These are phyloP conservation scores for Pomatostomus ruficeps DNA, from an alignment of 2,113 vertebrate genomes.

Conservation along the genomic window DNA sequence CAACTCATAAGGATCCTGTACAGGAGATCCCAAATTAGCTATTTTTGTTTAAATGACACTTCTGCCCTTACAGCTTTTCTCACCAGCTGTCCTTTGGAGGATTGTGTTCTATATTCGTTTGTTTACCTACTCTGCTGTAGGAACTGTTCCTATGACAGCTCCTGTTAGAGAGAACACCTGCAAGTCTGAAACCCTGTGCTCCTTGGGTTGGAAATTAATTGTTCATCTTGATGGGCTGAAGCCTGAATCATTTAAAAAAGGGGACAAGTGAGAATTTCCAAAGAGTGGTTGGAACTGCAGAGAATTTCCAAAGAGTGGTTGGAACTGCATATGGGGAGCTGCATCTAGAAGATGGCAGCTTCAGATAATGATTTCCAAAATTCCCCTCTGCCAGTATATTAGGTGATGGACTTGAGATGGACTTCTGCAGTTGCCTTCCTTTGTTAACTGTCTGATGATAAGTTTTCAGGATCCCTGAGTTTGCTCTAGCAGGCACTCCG, in stretches of 20 bases:
- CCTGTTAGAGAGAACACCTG: slow-evolving; percentile 31
- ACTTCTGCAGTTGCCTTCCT: background rate
- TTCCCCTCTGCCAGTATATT: background rate
- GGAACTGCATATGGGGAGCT: background rate
- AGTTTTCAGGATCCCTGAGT: background rate
- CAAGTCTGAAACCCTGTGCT: background rate
- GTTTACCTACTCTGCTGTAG: slow-evolving; percentile 74
- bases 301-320: background rate
- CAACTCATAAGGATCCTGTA: background rate
- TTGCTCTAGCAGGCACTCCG: background rate
- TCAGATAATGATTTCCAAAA: background rate
- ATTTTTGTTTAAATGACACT: slow-evolving; percentile 65
- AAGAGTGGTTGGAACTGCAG: background rate
- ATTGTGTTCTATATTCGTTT: slow-evolving; percentile 67
- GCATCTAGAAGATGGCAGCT: background rate
- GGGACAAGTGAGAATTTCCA: background rate
- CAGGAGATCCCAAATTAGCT: slow-evolving; percentile 42
- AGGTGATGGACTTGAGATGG: background rate
- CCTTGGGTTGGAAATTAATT: background rate
- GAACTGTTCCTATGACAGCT: slow-evolving; percentile 70
- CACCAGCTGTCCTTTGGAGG: slow-evolving; percentile 57
- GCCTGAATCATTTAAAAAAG: background rate
- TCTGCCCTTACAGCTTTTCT: slow-evolving; percentile 51
- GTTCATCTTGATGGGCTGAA: background rate
- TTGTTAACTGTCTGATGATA: background rate